Evolutionary conservation across 2,888 invertebrate species (phyloP).

Genomic region (Dichetophora obliterata): DNA sequence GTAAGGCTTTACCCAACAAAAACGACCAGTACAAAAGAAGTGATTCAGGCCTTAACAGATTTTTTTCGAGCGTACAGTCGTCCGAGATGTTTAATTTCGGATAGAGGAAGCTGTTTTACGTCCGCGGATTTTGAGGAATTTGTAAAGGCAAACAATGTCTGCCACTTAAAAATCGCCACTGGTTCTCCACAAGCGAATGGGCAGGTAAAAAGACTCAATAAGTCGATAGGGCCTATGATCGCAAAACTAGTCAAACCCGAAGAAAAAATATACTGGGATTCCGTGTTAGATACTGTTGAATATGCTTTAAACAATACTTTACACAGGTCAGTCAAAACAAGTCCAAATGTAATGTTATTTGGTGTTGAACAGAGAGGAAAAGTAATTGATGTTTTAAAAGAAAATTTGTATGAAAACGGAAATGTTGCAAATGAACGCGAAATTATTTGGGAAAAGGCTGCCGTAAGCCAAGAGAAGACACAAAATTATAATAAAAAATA

Average conservation of each 20-base stretch:
- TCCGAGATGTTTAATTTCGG: slow-evolving; percentile 32
- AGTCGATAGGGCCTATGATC: slow-evolving; percentile 20
- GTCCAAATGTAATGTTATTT: too few relatives aligned
- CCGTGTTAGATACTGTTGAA: too few relatives aligned
- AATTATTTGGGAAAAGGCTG: background rate
- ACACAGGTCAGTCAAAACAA: too few relatives aligned
- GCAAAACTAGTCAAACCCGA: slow-evolving; percentile 12
- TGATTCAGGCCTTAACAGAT: slow-evolving; percentile 23
- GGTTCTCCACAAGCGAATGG: slow-evolving; percentile 35
- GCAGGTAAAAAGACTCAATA: slow-evolving; percentile 33
- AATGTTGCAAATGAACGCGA: background rate
- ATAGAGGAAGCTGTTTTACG: slow-evolving; percentile 37
- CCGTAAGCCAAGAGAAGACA: background rate
- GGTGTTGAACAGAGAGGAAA: slow-evolving; percentile 1
- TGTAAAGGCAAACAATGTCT: slow-evolving; percentile 3
- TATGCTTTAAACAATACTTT: background rate
- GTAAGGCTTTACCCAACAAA: slow-evolving; percentile 32
- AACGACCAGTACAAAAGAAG: slow-evolving; percentile 21
- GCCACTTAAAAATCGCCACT: slow-evolving; percentile 21
- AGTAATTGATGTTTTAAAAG: background rate
- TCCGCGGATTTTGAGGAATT: slow-evolving; percentile 32
- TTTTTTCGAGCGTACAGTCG: slow-evolving; percentile 38
- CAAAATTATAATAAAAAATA: background rate
- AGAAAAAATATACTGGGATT: too few relatives aligned
- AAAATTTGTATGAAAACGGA: background rate